These are phyloP conservation scores for Zosterops pallidus DNA, from an alignment of 2,113 vertebrate genomes.

Conservation along the genomic window DNA sequence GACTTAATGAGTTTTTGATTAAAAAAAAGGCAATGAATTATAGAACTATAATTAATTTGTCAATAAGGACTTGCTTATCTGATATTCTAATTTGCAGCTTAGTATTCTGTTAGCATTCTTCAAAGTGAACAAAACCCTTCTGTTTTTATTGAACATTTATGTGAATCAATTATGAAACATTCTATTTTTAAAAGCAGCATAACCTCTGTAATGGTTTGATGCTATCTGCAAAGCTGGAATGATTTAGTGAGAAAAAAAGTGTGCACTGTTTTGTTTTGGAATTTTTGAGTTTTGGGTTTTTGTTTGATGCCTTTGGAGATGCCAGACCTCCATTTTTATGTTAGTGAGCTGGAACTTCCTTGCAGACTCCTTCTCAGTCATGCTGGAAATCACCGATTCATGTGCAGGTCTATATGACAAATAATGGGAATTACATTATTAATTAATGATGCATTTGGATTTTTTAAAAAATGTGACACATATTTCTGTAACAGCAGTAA, in stretches of 20 bases:
- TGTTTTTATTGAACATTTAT: background rate
- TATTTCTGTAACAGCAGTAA: background rate
- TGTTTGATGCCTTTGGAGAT: background rate
- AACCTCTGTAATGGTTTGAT: background rate
- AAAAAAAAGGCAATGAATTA: background rate
- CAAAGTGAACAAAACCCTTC: slow-evolving; percentile 30
- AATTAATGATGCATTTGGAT: background rate
- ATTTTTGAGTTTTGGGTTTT: background rate
- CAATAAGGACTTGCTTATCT: slow-evolving; percentile 28
- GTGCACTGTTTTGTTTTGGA: background rate
- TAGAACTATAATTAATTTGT: slow-evolving; percentile 45
- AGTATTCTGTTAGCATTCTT: background rate
- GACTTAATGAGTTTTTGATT: slow-evolving; percentile 53
- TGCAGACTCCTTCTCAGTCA: background rate
- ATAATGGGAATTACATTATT: background rate
- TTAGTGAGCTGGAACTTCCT: background rate
- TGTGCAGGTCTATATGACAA: background rate
- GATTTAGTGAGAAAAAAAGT: slow-evolving; percentile 1
- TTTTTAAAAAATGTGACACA: background rate
- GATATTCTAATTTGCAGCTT: slow-evolving; percentile 16
- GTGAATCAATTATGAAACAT: background rate
- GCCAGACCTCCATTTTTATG: background rate
- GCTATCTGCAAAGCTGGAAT: background rate
- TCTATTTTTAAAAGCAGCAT: background rate
- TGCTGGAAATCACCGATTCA: background rate